Base-by-base conservation (phyloP, 2,797 vertebrate species). In the Tangara arthus region DNA sequence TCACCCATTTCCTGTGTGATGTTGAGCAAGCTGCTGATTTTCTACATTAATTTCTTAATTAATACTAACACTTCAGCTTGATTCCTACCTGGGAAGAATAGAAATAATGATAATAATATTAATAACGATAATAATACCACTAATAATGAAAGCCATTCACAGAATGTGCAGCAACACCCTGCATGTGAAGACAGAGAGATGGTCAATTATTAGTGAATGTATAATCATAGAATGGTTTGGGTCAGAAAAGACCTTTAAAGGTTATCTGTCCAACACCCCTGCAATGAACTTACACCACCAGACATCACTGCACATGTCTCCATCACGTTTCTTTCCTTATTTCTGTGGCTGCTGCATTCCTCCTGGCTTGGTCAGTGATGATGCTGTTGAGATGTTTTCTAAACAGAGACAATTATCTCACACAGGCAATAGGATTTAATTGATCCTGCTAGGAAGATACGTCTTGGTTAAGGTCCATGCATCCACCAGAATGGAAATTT, bases 1-100 rank as follows among this genome's bases (percentile, higher is more conserved):
- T 91, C 73, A 66, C 59, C 30, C 8, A 2, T 88, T 95, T 88
- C 63, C 76, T 86, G 41, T 0, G 2, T 42, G 55, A 41, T 52
- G 50, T 57, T 70, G 73, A 91, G 44, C 57, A 95, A 94, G 49
- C 64, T 80, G 60, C 46, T 88, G 39, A 37, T 53, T 47, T 78
- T 68, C 65, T 69, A 37, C 35, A 35, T 83, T 63, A 12, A 72
- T 44, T 75, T 73, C 37, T 42, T 86, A 71, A 86, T 83, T 65
- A 69, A 55, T 26, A 3, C 30, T 65, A 78, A 28, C 49, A 59
- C 88, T 90, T 83, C 73, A 72, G 18, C 50, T 82, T 49, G 70
- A 59, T 63, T 92, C 53, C 63, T 76, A 37, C 18, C 23, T 17
- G 57, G 34, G 52, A 90, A 64, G 47, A 82, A 72, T 0, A 3